A percentile compares a stretch with the other conserved stretches of the same genome.
Evolutionary conservation across 2,113 vertebrate species (phyloP).

Genomic region (Acrocephalus kingi): DNA sequence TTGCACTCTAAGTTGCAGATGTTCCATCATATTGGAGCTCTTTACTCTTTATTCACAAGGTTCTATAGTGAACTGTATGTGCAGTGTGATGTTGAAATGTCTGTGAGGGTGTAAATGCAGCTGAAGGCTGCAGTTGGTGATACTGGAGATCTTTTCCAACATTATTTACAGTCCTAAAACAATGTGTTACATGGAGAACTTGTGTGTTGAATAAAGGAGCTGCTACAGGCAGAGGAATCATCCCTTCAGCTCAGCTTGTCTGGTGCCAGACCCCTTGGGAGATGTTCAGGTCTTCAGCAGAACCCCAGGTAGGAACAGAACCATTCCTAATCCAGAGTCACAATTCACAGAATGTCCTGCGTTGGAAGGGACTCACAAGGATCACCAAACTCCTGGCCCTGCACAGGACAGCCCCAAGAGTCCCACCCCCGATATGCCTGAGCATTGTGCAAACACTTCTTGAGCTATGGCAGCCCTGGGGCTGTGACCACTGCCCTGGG

Average conservation of each 20-base stretch:
- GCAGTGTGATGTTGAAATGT: not conserved
- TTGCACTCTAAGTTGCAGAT: not conserved
- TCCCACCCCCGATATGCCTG: rapidly evolving
- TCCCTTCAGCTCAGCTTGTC: not conserved
- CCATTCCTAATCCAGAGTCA: rapidly evolving
- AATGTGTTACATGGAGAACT: not conserved
- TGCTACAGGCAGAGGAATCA: rapidly evolving
- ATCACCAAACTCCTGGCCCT: not conserved
- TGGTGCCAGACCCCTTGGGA: rapidly evolving
- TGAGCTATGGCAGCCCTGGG: not conserved
- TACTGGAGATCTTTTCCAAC: not conserved
- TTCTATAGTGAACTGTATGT: rapidly evolving
- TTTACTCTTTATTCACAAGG: not conserved
- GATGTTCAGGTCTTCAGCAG: rapidly evolving
- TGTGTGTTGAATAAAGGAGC: not conserved
- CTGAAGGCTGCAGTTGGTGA: not conserved
- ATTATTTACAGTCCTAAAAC: not conserved
- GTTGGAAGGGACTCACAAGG: not conserved
- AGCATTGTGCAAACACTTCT: not conserved
- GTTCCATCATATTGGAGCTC: not conserved
- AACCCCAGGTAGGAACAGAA: not conserved
- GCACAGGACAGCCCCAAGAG: not conserved
- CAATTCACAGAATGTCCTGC: not conserved
- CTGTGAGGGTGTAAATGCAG: not conserved
- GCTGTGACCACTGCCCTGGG: too few relatives aligned